These are phyloP conservation scores for Nomada lathburiana DNA, from an alignment of 2,888 invertebrate species.

Conservation along the genomic window DNA sequence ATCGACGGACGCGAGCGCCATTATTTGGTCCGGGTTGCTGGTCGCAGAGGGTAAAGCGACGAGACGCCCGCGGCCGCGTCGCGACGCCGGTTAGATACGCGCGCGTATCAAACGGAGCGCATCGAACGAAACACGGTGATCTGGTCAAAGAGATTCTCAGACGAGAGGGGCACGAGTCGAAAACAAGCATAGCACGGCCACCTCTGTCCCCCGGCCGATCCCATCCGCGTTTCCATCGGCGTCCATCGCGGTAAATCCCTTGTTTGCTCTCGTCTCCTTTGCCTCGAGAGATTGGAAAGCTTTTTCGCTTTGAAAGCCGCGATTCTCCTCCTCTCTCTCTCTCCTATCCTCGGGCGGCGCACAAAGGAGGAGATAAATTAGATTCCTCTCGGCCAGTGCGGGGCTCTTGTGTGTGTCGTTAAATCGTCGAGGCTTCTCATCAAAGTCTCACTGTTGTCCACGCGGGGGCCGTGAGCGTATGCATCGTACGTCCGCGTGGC, in stretches of 20 bases:
- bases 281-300: constrained; percentile 72
- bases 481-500: constrained; percentile 69
- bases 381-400: constrained; percentile 45
- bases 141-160: constrained; percentile 60
- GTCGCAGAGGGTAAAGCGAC: constrained; percentile 15
- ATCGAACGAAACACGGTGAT: constrained; percentile 51
- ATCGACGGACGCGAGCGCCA: constrained; percentile 69
- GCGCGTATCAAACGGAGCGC: constrained; percentile 63
- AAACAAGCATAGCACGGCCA: constrained; percentile 57
- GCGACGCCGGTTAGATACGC: constrained; percentile 40
- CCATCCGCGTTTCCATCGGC: constrained; percentile 50
- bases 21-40: constrained; percentile 68
- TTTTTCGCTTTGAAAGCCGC: constrained; percentile 63
- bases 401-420: constrained; percentile 37
- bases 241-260: constrained; percentile 62
- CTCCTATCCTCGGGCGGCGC: constrained; percentile 31
- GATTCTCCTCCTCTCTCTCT: constrained; percentile 15
- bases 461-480: constrained; percentile 29
- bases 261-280: constrained; percentile 67
- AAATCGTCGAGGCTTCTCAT: constrained; percentile 53
- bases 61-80: constrained; percentile 52
- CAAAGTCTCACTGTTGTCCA: constrained; percentile 38
- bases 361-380: constrained; percentile 64
- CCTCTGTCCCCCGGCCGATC: constrained; percentile 35
- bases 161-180: constrained; percentile 30